A percentile compares a stretch with the other conserved stretches of the same genome.
Evolutionary conservation across 2,797 vertebrate genomes (phyloP).

Genomic region (Takifugu ocellatus): DNA sequence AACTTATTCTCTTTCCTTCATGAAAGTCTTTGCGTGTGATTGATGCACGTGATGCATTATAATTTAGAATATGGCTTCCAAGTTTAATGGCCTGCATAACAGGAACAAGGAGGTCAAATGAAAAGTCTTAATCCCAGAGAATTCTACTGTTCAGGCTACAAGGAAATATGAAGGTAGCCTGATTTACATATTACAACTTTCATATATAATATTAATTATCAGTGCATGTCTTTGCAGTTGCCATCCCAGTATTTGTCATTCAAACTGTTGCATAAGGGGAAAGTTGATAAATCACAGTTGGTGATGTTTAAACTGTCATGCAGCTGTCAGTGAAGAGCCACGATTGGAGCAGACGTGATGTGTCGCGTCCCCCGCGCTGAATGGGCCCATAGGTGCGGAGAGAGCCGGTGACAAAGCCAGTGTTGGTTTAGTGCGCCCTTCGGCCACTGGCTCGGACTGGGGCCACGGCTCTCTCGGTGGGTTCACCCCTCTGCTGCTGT

Average conservation of each 20-base stretch:
- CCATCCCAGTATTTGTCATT: background rate
- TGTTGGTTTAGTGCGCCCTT: constrained; percentile 54
- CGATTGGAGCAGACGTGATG: constrained; percentile 12
- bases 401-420: constrained; percentile 41
- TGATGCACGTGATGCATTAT: background rate
- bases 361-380: constrained; percentile 16
- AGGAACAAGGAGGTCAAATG: background rate
- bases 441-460: constrained; percentile 40
- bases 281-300: no score
- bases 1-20: no score
- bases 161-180: background rate
- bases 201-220: background rate
- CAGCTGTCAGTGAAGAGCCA: constrained; percentile 8
- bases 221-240: background rate
- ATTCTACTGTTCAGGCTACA: background rate
- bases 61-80: background rate
- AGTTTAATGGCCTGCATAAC: background rate
- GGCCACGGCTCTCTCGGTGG: constrained; percentile 49
- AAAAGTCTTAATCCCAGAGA: background rate
- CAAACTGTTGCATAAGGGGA: no score
- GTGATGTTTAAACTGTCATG: constrained; percentile 7
- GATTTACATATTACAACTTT: background rate
- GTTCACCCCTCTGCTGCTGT: constrained; percentile 52
- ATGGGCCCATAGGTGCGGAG: constrained; percentile 34
- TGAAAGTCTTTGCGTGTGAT: no score